phyloP scores from a whole-genome alignment of 2,797 vertebrate species.

The Furcifer pardalis region DNA sequence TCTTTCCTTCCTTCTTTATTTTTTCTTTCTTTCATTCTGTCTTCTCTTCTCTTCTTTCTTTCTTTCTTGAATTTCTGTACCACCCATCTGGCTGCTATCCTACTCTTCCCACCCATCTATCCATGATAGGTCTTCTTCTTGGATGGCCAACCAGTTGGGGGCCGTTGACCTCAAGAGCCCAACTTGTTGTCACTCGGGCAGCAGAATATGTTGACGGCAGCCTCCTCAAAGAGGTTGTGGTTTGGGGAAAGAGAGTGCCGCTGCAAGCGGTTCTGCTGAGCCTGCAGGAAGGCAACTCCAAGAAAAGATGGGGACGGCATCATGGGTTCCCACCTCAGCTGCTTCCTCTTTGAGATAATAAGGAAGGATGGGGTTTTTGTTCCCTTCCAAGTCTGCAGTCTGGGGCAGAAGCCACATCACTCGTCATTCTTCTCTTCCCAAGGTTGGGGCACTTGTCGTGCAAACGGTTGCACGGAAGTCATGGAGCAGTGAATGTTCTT shows the following conservation, averaged over 20 bases:
- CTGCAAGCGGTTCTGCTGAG: not conserved
- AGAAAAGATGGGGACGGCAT: not conserved
- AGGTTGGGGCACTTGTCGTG: not conserved
- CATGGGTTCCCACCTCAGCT: not conserved
- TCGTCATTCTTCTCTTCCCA: not conserved
- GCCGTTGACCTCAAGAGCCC: not conserved
- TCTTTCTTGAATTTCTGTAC: too few relatives aligned
- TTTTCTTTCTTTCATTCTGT: too few relatives aligned
- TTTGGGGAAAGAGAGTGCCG: not conserved
- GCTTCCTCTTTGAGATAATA: not conserved
- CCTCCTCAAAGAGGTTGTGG: not conserved
- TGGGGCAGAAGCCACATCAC: too few relatives aligned
- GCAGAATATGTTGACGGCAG: not conserved
- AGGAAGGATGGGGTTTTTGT: too few relatives aligned
- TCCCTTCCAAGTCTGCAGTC: too few relatives aligned
- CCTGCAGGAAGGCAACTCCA: not conserved
- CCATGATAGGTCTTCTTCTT: too few relatives aligned
- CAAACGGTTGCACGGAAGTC: accelerated
- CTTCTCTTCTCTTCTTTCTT: too few relatives aligned
- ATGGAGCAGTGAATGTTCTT: not conserved
- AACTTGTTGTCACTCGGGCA: not conserved
- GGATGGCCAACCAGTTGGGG: too few relatives aligned
- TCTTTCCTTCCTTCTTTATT: too few relatives aligned
- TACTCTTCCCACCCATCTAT: not conserved
- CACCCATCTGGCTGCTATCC: too few relatives aligned